Percentiles rank a stretch among this genome's conserved stretches.
Evolutionary conservation across 2,113 vertebrate genomes (phyloP).

Genomic region (Grammomys dolichurus): DNA sequence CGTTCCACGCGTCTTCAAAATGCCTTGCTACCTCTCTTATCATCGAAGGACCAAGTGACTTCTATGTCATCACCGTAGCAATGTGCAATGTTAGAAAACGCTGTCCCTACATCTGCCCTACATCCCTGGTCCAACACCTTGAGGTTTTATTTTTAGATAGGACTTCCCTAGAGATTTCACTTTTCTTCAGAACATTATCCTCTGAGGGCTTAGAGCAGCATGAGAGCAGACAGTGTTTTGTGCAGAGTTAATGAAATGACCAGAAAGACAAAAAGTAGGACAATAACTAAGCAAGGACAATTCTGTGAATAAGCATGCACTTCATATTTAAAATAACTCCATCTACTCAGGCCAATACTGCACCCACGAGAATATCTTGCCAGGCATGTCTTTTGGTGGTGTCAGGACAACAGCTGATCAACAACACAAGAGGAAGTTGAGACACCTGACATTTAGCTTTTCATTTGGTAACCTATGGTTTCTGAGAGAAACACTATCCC

Average conservation of each 20-base stretch:
- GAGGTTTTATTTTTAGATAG: constrained; percentile 74
- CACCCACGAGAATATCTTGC: not conserved
- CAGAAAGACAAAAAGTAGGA: constrained; percentile 15
- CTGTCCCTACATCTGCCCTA: constrained; percentile 19
- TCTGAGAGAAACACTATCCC: not conserved
- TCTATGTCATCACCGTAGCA: not conserved
- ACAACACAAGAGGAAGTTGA: not conserved
- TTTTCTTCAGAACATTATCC: constrained; percentile 67
- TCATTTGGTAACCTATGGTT: not conserved
- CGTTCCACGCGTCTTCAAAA: constrained; percentile 6
- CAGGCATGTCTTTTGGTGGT: no score
- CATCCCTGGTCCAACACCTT: not conserved
- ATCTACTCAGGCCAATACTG: not conserved
- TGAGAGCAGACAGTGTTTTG: constrained; percentile 55
- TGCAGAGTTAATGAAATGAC: constrained; percentile 45
- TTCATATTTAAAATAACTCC: constrained; percentile 54
- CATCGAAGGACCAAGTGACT: not conserved
- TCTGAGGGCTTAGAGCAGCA: constrained; percentile 37
- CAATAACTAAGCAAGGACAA: constrained; percentile 70
- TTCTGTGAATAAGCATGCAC: constrained; percentile 2
- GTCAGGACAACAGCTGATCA: not conserved
- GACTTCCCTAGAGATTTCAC: constrained; percentile 53
- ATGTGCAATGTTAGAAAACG: constrained; percentile 26
- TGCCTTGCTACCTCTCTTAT: not conserved
- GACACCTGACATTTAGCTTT: not conserved